Conservation (phyloP, 1,140 invertebrate genomes). For the Phortica variegata region DNA sequence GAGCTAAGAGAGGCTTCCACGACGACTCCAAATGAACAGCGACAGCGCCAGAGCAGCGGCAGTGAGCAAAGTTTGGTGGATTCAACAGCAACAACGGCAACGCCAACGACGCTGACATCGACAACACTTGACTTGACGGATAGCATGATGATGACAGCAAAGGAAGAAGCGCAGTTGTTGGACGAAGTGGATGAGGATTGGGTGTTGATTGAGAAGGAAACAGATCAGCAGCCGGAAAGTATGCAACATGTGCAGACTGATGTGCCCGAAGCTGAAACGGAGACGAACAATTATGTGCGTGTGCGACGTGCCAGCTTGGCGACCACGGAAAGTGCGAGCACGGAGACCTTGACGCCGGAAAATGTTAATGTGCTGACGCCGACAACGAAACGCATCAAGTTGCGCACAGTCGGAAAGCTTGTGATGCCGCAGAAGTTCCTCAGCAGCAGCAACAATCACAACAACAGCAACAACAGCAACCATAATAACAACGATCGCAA, state of each 20-base stretch:
- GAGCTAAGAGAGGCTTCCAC: no score
- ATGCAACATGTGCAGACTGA: neutral
- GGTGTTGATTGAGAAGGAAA: neutral
- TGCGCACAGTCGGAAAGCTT: constrained; percentile 44
- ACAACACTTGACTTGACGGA: no score
- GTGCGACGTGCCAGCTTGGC: no score
- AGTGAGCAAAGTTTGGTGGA: constrained; percentile 22
- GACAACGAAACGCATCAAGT: constrained; percentile 16
- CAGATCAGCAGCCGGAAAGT: neutral
- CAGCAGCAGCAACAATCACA: constrained; percentile 32
- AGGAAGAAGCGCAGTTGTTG: no score
- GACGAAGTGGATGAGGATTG: no score
- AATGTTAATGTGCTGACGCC: no score
- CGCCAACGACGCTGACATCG: constrained; percentile 1
- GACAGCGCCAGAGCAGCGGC: constrained; percentile 6
- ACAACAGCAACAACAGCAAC: constrained; percentile 12
- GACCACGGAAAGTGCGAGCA: neutral
- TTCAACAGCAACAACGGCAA: constrained; percentile 3
- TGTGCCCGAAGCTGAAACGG: neutral
- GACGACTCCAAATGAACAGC: neutral
- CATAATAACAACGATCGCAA: no score
- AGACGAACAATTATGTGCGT: no score
- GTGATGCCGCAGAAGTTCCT: constrained; percentile 39
- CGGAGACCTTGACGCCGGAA: neutral
- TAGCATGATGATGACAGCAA: no score